A percentile compares a stretch with the other conserved stretches of the same genome.
These are phyloP conservation scores for Ornithoptera alexandrae DNA, from an alignment of 2,888 invertebrate genomes.

Conservation along the genomic window DNA sequence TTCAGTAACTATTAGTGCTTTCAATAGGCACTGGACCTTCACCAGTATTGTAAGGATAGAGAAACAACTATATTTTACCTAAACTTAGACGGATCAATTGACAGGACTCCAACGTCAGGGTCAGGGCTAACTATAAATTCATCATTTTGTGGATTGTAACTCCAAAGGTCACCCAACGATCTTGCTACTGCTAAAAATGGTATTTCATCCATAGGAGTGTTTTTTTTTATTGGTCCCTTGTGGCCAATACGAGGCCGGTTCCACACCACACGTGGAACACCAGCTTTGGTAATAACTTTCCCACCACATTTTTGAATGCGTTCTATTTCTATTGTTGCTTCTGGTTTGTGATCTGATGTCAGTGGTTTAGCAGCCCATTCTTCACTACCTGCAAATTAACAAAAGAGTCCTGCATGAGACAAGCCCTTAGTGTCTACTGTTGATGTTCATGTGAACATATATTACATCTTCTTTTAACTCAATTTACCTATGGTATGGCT, in stretches of 20 bases:
- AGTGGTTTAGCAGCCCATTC: conserved; percentile 90
- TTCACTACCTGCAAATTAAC: conserved; percentile 68
- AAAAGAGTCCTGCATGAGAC: not conserved
- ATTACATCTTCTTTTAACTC: too few relatives aligned
- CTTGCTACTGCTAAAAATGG: conserved; percentile 98
- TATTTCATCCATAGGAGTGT: conserved; percentile 95
- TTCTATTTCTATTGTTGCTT: conserved; percentile 88
- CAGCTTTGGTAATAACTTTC: conserved; percentile 85
- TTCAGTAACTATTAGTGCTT: too few relatives aligned
- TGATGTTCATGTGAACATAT: too few relatives aligned
- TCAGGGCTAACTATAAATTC: conserved; percentile 98
- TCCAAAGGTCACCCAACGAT: conserved; percentile 98
- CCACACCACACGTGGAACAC: conserved; percentile 98
- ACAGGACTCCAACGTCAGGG: conserved; percentile 94
- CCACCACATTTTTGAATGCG: conserved; percentile 91
- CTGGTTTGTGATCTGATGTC: conserved; percentile 97
- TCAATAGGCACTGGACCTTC: too few relatives aligned
- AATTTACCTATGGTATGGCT: too few relatives aligned
- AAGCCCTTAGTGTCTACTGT: too few relatives aligned
- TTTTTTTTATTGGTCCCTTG: conserved; percentile 91
- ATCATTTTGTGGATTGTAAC: conserved; percentile 93
- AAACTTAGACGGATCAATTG: conserved; percentile 87
- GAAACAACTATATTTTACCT: conserved; percentile 56
- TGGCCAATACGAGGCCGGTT: conserved; percentile 91
- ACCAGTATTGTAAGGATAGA: too few relatives aligned